phyloP scores from a whole-genome alignment of 2,113 vertebrate species.

The Erinaceus europaeus region DNA sequence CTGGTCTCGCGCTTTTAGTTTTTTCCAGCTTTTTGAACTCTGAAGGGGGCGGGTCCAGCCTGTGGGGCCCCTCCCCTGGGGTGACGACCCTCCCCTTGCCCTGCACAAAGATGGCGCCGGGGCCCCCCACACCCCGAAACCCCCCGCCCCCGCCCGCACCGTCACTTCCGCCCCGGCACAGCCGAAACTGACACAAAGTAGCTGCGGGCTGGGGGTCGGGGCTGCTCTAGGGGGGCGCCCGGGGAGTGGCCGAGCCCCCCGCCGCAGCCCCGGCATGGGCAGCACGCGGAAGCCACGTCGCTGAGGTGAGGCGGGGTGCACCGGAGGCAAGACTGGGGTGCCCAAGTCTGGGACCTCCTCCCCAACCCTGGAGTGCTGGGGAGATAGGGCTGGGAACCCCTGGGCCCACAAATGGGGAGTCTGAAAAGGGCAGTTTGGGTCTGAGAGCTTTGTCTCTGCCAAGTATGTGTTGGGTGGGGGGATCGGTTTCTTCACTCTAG shows the following conservation, averaged over 20 bases:
- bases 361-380: too few species aligned
- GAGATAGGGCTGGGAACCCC: too few species aligned
- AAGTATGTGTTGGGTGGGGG: too few species aligned
- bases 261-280: slow-evolving; percentile 74
- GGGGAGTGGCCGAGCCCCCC: slow-evolving; percentile 68
- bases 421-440: not conserved
- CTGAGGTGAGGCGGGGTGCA: slow-evolving; percentile 56
- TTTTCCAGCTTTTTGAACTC: too few species aligned
- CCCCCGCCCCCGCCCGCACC: slow-evolving; percentile 41
- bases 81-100: slow-evolving; percentile 12
- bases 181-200: slow-evolving; percentile 71
- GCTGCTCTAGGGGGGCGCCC: slow-evolving; percentile 49
- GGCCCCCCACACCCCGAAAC: slow-evolving; percentile 20
- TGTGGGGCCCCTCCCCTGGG: too few species aligned
- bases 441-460: too few species aligned
- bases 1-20: too few species aligned
- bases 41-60: too few species aligned
- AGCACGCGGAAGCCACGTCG: slow-evolving; percentile 55
- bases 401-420: too few species aligned
- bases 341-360: not conserved
- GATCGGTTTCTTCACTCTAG: too few species aligned
- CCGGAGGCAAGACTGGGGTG: too few species aligned
- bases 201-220: slow-evolving; percentile 55
- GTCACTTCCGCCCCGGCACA: slow-evolving; percentile 73
- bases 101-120: slow-evolving; percentile 66